phyloP scores from a whole-genome alignment of 2,888 invertebrate species.

The Campoplex nolae region DNA sequence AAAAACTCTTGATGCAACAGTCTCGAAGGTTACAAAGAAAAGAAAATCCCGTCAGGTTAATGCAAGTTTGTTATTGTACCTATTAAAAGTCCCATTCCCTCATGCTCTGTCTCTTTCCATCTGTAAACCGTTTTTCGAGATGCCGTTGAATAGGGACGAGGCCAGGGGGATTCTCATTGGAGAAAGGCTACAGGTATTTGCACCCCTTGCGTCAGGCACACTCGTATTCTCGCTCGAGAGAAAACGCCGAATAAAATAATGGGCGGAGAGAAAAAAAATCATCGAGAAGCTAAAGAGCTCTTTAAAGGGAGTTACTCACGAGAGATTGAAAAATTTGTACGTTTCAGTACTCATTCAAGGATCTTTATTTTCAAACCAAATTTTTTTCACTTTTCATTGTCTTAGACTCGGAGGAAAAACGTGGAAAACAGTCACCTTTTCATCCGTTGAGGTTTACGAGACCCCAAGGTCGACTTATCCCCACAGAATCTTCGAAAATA shows the following conservation, averaged over 20 bases:
- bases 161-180: not conserved
- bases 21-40: conserved; percentile 21
- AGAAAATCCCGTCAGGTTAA: conserved; percentile 53
- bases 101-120: not conserved
- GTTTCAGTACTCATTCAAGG: not conserved
- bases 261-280: not conserved
- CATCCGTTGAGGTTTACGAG: not conserved
- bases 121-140: not conserved
- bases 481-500: not conserved
- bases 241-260: not conserved
- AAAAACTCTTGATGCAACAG: not conserved
- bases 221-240: not conserved
- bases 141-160: not conserved
- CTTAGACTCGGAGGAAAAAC: not conserved
- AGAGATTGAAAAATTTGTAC: no score
- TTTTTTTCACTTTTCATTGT: not conserved
- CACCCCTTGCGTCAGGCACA: not conserved
- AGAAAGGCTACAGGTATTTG: not conserved
- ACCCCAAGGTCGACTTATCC: not conserved
- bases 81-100: not conserved
- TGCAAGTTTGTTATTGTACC: conserved; percentile 18
- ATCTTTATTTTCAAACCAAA: not conserved
- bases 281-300: not conserved
- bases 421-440: not conserved
- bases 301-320: not conserved